A percentile compares a stretch with the other conserved stretches of the same genome.
phyloP scores from a whole-genome alignment of 1,140 invertebrate species.

The Mizuhopecten yessoensis region DNA sequence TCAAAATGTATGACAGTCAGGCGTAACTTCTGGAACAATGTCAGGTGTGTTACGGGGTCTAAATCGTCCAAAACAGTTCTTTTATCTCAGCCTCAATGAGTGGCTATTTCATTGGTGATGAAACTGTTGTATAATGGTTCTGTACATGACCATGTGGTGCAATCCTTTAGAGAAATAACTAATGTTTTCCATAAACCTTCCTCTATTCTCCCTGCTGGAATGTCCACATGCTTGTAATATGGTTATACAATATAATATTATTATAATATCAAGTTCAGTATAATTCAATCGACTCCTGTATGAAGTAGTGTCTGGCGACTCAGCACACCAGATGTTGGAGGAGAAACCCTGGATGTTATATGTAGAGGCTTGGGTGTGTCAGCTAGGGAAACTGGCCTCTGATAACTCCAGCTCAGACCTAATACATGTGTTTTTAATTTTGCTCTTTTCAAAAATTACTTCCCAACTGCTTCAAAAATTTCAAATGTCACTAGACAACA shows the following conservation, averaged over 20 bases:
- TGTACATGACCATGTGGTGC: neutral
- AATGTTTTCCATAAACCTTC: neutral
- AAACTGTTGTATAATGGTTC: neutral
- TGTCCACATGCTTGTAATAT: neutral
- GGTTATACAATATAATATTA: neutral
- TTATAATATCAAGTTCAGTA: neutral
- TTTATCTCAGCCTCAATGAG: neutral
- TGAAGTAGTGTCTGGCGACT: constrained; percentile 19
- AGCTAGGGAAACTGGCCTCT: neutral
- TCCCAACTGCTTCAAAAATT: neutral
- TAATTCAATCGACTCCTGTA: neutral
- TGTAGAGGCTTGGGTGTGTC: neutral
- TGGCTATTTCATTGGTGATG: neutral
- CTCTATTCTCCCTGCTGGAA: neutral
- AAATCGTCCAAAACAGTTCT: too few species aligned
- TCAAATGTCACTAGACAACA: neutral
- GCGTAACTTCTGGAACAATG: too few species aligned
- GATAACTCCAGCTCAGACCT: neutral
- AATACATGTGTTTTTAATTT: constrained; percentile 24
- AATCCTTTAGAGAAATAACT: neutral
- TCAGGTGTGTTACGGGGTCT: too few species aligned
- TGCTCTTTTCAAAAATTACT: neutral
- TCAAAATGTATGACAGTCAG: too few species aligned
- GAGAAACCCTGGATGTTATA: neutral
- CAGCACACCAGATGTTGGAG: neutral